Base-by-base conservation (phyloP, 2,888 invertebrate species). In the Punctoribates punctum region DNA sequence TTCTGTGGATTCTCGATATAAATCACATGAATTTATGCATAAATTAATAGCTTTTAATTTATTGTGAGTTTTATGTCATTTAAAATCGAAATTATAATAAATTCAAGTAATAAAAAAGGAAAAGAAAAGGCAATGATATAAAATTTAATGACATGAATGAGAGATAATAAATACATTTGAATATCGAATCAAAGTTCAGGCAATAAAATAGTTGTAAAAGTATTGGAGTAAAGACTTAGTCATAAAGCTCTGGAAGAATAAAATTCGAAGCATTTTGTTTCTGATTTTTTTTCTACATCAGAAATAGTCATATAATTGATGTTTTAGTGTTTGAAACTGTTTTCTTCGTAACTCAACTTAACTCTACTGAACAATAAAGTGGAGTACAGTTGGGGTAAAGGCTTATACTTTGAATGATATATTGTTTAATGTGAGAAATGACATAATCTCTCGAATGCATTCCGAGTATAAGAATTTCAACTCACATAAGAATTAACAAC, bases 371-470 rank as follows among this genome's bases (percentile, higher is more conserved):
- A 23, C 57, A 57, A 23, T 57, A 57, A 11, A 57, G 57, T 13
- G 13, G 11, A 57, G 57, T 51, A 51, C 8, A 23, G 23, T 25
- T 25, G 57, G 57, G 25, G 25, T 25, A 57, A 57, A 57, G 57
- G 57, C 23, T 57, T 42, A 42, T 57, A 57, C 23, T 57, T 25
- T 57, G 57, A 57, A 57, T 57, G 57, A 57, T 57, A 57, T 57
- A 57, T 57, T 25, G 25, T 23, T 20, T 23, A 57, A 57, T 23
- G 57, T 57, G 57, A 57, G 57, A 57, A 57, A 57, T 57, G 57
- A 57, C 57, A 57, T 57, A 57, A 57, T 57, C 57, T 57, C 57
- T 57, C 57, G 23, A 57, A 57, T 57, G 23, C 57, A 57, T 57
- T 57, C 57, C n/a, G 2, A 34, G 34, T 57, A 13, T 23, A 25